Conservation (phyloP, 2,113 vertebrate genomes). For the Cardinalis cardinalis region DNA sequence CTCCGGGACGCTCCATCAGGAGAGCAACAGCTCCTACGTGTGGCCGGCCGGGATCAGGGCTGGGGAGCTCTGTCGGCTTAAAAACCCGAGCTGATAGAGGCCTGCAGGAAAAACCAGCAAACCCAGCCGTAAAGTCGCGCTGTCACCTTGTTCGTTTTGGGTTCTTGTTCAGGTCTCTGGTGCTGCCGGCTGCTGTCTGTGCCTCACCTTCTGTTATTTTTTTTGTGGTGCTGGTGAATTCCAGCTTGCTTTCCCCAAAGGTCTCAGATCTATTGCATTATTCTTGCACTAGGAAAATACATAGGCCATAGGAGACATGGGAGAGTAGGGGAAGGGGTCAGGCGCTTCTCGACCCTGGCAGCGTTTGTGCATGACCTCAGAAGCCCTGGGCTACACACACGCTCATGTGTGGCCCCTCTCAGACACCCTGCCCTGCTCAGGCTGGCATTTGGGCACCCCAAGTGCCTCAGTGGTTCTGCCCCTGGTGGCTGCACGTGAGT, state of each 20-base stretch:
- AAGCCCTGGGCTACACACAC: fast-evolving
- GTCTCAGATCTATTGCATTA: fast-evolving
- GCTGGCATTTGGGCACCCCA: background rate
- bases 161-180: background rate
- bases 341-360: background rate
- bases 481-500: fast-evolving
- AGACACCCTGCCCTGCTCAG: fast-evolving
- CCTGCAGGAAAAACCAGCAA: background rate
- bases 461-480: background rate
- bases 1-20: background rate
- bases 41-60: background rate
- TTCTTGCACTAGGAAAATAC: fast-evolving
- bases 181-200: background rate
- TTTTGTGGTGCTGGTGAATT: background rate
- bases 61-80: fast-evolving
- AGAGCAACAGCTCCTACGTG: slow-evolving; percentile 3
- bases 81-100: fast-evolving
- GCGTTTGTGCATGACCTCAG: background rate
- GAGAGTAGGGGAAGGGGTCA: no score
- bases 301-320: fast-evolving
- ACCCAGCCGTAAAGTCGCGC: fast-evolving
- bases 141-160: fast-evolving
- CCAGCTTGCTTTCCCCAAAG: background rate
- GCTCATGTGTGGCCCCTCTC: fast-evolving
- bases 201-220: fast-evolving